phyloP scores from a whole-genome alignment of 1,140 invertebrate genomes.

The Hestina assimilis region DNA sequence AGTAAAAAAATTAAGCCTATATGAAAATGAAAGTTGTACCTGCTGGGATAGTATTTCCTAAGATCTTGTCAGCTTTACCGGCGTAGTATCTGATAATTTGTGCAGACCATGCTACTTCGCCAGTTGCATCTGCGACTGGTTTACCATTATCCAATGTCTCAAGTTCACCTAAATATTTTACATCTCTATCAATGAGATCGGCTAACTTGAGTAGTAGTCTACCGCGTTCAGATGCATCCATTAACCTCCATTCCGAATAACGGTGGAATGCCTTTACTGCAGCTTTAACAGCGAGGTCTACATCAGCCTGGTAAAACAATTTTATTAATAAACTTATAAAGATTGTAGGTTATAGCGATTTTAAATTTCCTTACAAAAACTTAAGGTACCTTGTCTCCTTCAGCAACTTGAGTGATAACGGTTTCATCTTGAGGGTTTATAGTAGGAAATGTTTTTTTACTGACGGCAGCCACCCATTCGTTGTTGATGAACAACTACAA shows the following conservation, averaged over 20 bases:
- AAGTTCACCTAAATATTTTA: slow-evolving; percentile 81
- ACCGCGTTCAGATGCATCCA: slow-evolving; percentile 85
- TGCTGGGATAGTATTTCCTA: slow-evolving; percentile 78
- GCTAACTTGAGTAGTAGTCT: slow-evolving; percentile 80
- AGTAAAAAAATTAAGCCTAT: background rate
- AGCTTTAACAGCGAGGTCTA: slow-evolving; percentile 89
- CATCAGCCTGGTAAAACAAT: slow-evolving; percentile 80
- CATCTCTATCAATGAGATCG: slow-evolving; percentile 85
- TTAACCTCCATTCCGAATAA: slow-evolving; percentile 85
- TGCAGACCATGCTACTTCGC: slow-evolving; percentile 79
- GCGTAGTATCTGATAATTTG: slow-evolving; percentile 85
- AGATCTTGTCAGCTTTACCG: slow-evolving; percentile 87
- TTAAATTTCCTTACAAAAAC: no score
- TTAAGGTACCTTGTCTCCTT: slow-evolving; percentile 86
- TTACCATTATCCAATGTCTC: slow-evolving; percentile 89
- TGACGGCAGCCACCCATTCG: slow-evolving; percentile 90
- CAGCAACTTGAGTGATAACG: slow-evolving; percentile 88
- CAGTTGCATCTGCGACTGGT: slow-evolving; percentile 79
- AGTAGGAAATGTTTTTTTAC: slow-evolving; percentile 84
- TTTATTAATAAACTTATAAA: no score
- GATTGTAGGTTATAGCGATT: no score
- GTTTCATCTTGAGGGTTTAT: slow-evolving; percentile 90
- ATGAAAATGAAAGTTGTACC: no score
- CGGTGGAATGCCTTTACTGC: slow-evolving; percentile 86
- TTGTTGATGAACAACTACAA: slow-evolving; percentile 95